A percentile compares a stretch with the other conserved stretches of the same genome.
These are phyloP conservation scores for Nymphicus hollandicus DNA, from an alignment of 2,113 vertebrate species.

Conservation along the genomic window DNA sequence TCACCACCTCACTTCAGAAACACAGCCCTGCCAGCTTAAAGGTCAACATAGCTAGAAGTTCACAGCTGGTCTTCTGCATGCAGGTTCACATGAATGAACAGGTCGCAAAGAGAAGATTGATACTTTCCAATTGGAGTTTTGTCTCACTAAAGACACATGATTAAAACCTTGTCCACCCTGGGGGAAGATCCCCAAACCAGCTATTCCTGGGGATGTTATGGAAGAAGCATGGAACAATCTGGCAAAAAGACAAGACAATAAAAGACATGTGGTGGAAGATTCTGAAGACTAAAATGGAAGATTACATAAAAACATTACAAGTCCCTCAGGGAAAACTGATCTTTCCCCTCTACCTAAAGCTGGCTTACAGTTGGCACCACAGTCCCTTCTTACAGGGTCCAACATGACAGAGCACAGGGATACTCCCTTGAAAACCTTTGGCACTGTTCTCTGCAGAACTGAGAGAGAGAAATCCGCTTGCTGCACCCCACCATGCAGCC, in stretches of 20 bases:
- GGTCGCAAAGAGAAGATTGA: not conserved
- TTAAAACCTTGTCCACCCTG: not conserved
- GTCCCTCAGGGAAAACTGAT: not conserved
- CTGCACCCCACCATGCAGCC: not conserved
- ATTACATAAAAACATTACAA: not conserved
- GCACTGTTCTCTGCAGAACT: not conserved
- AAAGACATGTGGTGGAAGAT: not conserved
- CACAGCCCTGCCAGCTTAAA: not conserved
- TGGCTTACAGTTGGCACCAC: not conserved
- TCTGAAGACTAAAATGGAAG: not conserved
- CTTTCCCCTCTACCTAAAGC: not conserved
- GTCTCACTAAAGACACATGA: not conserved
- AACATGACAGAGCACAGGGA: accelerated
- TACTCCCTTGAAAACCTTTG: not conserved
- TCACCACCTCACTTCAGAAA: not conserved
- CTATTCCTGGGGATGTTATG: not conserved
- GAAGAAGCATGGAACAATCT: not conserved
- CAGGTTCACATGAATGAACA: not conserved
- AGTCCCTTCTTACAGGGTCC: not conserved
- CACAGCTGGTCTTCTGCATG: not conserved
- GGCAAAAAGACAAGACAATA: not conserved
- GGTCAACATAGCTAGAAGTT: not conserved
- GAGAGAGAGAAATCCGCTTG: not conserved
- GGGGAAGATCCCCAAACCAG: not conserved
- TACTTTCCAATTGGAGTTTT: not conserved